Evolutionary conservation across 2,888 invertebrate genomes (phyloP).

Genomic region (Spodoptera picta): DNA sequence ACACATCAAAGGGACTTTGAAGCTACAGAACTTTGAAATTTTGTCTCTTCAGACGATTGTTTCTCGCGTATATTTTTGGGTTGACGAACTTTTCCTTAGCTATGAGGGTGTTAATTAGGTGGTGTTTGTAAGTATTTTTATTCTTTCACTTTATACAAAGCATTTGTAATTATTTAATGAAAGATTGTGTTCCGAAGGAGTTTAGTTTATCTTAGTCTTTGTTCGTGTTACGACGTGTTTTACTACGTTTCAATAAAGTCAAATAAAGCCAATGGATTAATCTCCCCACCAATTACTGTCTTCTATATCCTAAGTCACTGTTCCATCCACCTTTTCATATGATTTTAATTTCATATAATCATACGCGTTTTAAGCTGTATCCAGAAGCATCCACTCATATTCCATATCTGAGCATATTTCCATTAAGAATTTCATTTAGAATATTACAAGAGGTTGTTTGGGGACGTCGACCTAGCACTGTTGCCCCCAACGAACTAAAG

Average conservation of each 20-base stretch:
- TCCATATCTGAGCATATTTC: slow-evolving; percentile 46
- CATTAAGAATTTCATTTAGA: slow-evolving; percentile 56
- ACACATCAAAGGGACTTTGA: slow-evolving; percentile 76
- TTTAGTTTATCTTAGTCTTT: no score
- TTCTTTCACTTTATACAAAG: slow-evolving; percentile 5
- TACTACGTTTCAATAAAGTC: no score
- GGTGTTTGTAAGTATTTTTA: slow-evolving; percentile 26
- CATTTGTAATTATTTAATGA: slow-evolving; percentile 6
- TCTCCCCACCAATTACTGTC: slow-evolving; percentile 6
- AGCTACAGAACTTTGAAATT: slow-evolving; percentile 61
- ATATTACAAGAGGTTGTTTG: slow-evolving; percentile 53
- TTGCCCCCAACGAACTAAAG: slow-evolving; percentile 35
- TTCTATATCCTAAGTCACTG: slow-evolving; percentile 17
- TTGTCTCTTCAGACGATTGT: slow-evolving; percentile 60
- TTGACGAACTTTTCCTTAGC: slow-evolving; percentile 25
- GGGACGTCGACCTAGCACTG: slow-evolving; percentile 38
- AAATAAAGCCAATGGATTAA: no score
- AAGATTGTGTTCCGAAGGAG: neutral
- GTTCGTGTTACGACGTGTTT: no score
- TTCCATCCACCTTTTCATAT: slow-evolving; percentile 15
- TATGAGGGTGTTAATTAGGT: slow-evolving; percentile 27
- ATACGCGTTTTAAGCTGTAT: slow-evolving; percentile 39
- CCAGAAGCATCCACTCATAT: slow-evolving; percentile 30
- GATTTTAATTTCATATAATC: slow-evolving; percentile 39
- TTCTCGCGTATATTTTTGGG: slow-evolving; percentile 41